These are phyloP conservation scores for Volucella bombylans DNA, from an alignment of 2,888 invertebrate species.

Conservation along the genomic window DNA sequence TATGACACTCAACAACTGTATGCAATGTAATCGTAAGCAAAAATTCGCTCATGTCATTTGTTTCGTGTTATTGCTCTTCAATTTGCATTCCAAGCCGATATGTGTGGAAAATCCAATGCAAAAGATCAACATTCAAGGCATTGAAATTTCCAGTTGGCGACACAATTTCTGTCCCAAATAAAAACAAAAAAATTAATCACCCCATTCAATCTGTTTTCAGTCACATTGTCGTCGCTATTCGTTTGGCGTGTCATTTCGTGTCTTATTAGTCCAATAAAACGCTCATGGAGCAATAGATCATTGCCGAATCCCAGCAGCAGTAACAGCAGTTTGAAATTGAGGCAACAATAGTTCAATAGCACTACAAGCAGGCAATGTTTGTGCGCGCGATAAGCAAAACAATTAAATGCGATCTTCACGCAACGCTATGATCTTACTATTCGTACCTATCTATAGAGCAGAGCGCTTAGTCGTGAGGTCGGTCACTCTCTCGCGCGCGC, in stretches of 20 bases:
- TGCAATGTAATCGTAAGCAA: constrained; percentile 22
- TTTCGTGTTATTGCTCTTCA: constrained; percentile 27
- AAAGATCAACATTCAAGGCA: constrained; percentile 67
- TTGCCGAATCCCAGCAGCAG: constrained; percentile 50
- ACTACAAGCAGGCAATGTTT: constrained; percentile 52
- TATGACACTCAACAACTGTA: constrained; percentile 4
- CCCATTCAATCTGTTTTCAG: constrained; percentile 33
- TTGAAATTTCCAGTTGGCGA: constrained; percentile 66
- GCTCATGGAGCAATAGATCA: constrained; percentile 54
- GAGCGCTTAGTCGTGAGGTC: constrained; percentile 31
- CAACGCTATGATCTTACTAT: constrained; percentile 39
- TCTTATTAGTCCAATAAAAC: constrained; percentile 39
- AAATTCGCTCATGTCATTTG: constrained; percentile 24
- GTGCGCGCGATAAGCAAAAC: constrained; percentile 50
- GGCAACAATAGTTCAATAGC: constrained; percentile 59
- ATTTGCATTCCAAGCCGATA: constrained; percentile 55
- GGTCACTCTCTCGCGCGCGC: constrained; percentile 31
- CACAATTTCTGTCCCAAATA: constrained; percentile 57
- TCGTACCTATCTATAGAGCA: constrained; percentile 25
- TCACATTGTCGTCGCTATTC: constrained; percentile 7
- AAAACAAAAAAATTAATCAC: constrained; percentile 62
- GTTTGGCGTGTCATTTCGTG: constrained; percentile 23
- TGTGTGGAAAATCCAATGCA: constrained; percentile 59
- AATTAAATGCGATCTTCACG: constrained; percentile 62
- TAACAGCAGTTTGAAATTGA: not conserved